Conservation (phyloP, 2,797 vertebrate genomes). For the Paratrypauchen microcephalus region DNA sequence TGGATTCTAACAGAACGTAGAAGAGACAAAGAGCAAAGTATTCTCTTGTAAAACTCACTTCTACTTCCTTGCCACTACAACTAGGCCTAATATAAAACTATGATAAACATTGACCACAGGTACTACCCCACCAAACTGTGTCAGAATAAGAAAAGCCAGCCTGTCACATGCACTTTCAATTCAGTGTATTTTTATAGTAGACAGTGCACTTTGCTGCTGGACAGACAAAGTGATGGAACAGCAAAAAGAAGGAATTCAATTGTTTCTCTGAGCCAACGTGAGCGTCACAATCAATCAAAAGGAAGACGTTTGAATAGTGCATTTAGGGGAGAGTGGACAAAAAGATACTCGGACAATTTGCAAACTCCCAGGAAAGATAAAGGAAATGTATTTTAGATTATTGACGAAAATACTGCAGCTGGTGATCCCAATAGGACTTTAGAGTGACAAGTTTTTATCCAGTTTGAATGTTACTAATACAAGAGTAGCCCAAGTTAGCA, state of each 20-base stretch:
- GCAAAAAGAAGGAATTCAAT: conserved; percentile 32
- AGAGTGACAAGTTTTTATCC: neutral
- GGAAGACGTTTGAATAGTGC: conserved; percentile 45
- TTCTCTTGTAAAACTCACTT: too few relatives aligned
- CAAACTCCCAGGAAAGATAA: neutral
- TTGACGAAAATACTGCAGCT: neutral
- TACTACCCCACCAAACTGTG: too few relatives aligned
- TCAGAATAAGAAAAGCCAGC: too few relatives aligned
- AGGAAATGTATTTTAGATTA: neutral
- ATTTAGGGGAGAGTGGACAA: conserved; percentile 30
- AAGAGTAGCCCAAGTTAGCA: neutral
- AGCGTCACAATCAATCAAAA: conserved; percentile 54
- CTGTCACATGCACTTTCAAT: too few relatives aligned
- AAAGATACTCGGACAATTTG: neutral
- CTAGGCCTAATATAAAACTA: too few relatives aligned
- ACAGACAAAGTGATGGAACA: conserved; percentile 25
- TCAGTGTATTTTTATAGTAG: conserved; percentile 7
- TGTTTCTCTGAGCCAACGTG: conserved; percentile 36
- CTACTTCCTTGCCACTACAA: too few relatives aligned
- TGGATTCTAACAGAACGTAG: too few relatives aligned
- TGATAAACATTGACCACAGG: too few relatives aligned
- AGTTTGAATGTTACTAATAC: neutral
- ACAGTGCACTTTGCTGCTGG: conserved; percentile 7
- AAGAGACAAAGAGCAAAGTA: too few relatives aligned
- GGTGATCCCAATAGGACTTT: neutral